Evolutionary conservation across 2,797 vertebrate genomes (phyloP).

Genomic region (Cyclura pinguis): DNA sequence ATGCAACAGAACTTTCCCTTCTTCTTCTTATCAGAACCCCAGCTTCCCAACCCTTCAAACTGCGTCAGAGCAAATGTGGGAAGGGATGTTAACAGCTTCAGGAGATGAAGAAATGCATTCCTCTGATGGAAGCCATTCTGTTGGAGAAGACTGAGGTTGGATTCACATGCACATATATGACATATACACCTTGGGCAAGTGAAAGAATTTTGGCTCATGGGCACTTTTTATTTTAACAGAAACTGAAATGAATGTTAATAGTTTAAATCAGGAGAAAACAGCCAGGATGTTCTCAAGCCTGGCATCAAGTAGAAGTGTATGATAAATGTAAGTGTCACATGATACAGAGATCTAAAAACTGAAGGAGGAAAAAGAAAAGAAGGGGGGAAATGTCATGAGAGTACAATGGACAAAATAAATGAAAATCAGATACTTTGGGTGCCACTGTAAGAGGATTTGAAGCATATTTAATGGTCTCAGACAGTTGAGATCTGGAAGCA

Average conservation of each 20-base stretch:
- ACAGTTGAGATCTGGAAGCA: neutral
- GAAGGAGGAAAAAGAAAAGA: neutral
- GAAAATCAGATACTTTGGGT: neutral
- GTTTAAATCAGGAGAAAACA: neutral
- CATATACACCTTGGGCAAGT: neutral
- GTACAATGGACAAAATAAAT: neutral
- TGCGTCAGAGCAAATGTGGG: neutral
- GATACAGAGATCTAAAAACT: neutral
- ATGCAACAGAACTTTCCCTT: neutral
- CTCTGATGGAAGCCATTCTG: neutral
- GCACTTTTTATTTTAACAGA: neutral
- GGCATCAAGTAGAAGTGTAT: neutral
- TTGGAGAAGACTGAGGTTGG: neutral
- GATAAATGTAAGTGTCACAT: neutral
- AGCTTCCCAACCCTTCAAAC: neutral
- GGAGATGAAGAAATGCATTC: neutral
- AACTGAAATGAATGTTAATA: conserved; percentile 9
- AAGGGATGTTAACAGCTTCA: neutral
- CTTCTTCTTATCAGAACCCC: neutral
- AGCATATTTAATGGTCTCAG: neutral
- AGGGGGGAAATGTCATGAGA: neutral
- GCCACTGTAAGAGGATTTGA: neutral
- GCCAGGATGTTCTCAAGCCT: neutral
- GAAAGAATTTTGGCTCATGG: neutral
- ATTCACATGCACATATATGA: neutral